phyloP scores from a whole-genome alignment of 1,140 invertebrate species.

The Drosophila ercepeae region DNA sequence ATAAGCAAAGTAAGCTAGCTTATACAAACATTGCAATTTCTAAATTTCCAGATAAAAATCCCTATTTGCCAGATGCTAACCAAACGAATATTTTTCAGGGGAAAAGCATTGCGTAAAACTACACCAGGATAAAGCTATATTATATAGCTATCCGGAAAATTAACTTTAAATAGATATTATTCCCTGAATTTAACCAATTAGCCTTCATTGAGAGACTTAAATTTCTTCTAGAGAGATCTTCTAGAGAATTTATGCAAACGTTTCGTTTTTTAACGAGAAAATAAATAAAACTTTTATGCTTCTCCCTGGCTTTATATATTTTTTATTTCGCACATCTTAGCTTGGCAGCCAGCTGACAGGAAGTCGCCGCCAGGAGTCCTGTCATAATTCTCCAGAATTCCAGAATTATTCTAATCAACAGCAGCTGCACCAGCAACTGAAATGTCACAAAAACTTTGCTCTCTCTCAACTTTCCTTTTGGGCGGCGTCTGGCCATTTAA shows the following conservation, averaged over 20 bases:
- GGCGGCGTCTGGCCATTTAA: conserved; percentile 50
- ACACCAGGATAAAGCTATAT: background rate
- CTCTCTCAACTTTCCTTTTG: background rate
- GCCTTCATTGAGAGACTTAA: conserved; percentile 4
- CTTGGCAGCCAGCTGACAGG: conserved; percentile 48
- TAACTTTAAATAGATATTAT: too few species aligned
- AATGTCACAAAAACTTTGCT: conserved; percentile 30
- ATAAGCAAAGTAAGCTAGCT: conserved; percentile 25
- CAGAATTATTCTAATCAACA: conserved; percentile 67
- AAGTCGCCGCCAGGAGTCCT: conserved; percentile 38
- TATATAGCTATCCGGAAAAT: too few species aligned
- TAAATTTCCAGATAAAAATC: conserved; percentile 14
- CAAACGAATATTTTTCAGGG: background rate
- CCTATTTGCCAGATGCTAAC: conserved; percentile 26
- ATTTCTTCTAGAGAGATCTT: too few species aligned
- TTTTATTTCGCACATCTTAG: conserved; percentile 39
- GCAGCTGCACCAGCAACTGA: conserved; percentile 19
- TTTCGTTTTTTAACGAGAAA: conserved; percentile 25
- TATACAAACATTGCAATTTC: conserved; percentile 40
- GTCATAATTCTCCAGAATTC: conserved; percentile 59
- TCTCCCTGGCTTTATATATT: conserved; percentile 30
- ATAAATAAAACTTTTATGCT: conserved; percentile 33
- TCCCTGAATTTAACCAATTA: too few species aligned
- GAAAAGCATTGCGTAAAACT: background rate
- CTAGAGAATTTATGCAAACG: conserved; percentile 25